phyloP scores from a whole-genome alignment of 2,113 vertebrate species.

The Heterocephalus glaber region DNA sequence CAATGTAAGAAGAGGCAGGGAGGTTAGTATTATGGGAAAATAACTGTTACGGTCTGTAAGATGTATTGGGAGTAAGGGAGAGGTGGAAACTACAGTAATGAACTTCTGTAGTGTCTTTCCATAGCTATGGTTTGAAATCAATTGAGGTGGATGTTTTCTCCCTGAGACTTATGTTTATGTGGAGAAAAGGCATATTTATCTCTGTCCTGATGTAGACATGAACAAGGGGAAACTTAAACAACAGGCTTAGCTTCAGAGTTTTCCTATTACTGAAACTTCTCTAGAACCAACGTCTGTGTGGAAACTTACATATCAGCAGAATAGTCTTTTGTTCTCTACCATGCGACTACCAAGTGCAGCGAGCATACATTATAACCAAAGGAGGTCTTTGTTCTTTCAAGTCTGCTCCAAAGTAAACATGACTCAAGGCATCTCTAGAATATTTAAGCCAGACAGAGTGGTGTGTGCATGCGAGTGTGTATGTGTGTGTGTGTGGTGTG shows the following conservation, averaged over 20 bases:
- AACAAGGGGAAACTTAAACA: slow-evolving; percentile 50
- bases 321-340: not conserved
- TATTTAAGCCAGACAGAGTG: not conserved
- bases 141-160: slow-evolving; percentile 48
- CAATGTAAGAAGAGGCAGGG: not conserved
- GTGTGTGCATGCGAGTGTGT: not conserved
- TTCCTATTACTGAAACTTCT: slow-evolving; percentile 49
- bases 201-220: slow-evolving; percentile 44
- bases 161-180: not conserved
- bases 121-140: slow-evolving; percentile 54
- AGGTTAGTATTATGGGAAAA: not conserved
- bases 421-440: not conserved
- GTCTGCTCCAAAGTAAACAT: not conserved
- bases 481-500: not conserved
- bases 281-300: slow-evolving; percentile 12
- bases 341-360: no score
- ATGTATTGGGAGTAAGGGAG: slow-evolving; percentile 12
- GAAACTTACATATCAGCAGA: not conserved
- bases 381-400: not conserved
- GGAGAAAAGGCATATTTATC: slow-evolving; percentile 50
- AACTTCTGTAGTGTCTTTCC: not conserved
- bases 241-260: not conserved
- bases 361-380: not conserved
- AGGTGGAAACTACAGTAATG: not conserved
- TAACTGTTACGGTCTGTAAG: slow-evolving; percentile 51